Conservation (phyloP, 2,888 invertebrate species). For the Aspidiotus destructor region DNA sequence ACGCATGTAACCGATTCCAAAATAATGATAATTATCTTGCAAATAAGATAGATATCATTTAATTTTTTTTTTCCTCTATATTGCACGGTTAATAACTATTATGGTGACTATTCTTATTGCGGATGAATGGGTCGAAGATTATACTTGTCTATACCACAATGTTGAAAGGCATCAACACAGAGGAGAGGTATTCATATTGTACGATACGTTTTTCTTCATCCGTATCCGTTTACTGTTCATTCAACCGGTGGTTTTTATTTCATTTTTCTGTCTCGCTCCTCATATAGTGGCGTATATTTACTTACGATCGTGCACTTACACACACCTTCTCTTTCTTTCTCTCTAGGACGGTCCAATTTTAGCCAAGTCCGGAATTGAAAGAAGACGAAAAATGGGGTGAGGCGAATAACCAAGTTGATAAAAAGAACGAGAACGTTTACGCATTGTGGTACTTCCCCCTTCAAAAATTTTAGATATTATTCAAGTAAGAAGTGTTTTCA, state of each 20-base stretch:
- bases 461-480: not conserved
- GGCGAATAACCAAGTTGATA: not conserved
- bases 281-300: too few species aligned
- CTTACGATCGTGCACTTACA: too few species aligned
- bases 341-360: not conserved
- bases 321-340: not conserved
- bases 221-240: slow-evolving; percentile 24
- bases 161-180: slow-evolving; percentile 24
- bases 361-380: slow-evolving; percentile 11
- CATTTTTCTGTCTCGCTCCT: slow-evolving; percentile 1
- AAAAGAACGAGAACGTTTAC: slow-evolving; percentile 13
- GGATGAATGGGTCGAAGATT: slow-evolving; percentile 24
- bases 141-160: slow-evolving; percentile 30
- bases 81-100: slow-evolving; percentile 25
- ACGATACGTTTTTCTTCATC: slow-evolving; percentile 25
- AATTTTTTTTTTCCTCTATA: slow-evolving; percentile 11
- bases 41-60: slow-evolving; percentile 29
- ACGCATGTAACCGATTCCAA: not conserved
- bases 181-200: slow-evolving; percentile 24
- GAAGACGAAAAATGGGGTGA: not conserved
- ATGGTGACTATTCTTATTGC: slow-evolving; percentile 27
- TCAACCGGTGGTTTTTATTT: slow-evolving; percentile 28
- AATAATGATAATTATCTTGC: slow-evolving; percentile 16
- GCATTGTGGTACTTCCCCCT: slow-evolving; percentile 16
- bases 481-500: slow-evolving; percentile 16